phyloP scores from a whole-genome alignment of 2,888 invertebrate genomes.

The Leptopilina syphax region DNA sequence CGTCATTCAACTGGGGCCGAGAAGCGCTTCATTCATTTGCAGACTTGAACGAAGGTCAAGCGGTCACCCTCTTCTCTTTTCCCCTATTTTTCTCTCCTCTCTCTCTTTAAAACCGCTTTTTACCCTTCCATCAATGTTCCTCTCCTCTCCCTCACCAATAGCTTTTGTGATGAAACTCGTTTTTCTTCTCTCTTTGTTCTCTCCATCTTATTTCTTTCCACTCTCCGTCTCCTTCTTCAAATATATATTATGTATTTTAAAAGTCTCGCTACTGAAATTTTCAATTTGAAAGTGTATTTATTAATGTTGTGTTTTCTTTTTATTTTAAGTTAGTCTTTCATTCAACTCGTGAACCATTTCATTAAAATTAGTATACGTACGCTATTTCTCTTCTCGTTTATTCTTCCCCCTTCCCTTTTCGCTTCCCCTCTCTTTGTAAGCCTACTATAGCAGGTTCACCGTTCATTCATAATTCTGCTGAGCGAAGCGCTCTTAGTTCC shows the following conservation, averaged over 20 bases:
- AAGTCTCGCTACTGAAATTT: too few species aligned
- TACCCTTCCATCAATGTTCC: not conserved
- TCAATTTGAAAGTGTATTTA: too few species aligned
- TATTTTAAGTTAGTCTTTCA: too few species aligned
- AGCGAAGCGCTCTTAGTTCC: constrained; percentile 47
- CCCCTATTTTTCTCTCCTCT: constrained; percentile 46
- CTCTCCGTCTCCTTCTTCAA: too few species aligned
- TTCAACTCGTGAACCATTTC: too few species aligned
- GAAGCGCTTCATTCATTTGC: constrained; percentile 72
- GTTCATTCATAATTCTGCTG: constrained; percentile 63
- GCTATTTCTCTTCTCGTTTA: constrained; percentile 33
- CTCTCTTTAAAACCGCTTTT: constrained; percentile 38
- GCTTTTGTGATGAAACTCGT: constrained; percentile 6
- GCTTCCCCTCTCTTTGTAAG: constrained; percentile 33
- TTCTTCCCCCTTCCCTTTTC: constrained; percentile 44
- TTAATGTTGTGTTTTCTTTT: too few species aligned
- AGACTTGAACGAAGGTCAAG: constrained; percentile 73
- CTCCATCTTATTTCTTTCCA: not conserved
- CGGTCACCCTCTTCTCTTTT: constrained; percentile 65
- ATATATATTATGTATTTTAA: too few species aligned
- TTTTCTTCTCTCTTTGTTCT: not conserved
- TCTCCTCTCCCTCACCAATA: not conserved
- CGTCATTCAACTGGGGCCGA: constrained; percentile 67
- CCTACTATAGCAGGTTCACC: constrained; percentile 64
- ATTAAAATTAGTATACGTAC: not conserved